These are phyloP conservation scores for Botrylloides violaceus DNA, from an alignment of 23 tunicate genomes.

Conservation along the genomic window DNA sequence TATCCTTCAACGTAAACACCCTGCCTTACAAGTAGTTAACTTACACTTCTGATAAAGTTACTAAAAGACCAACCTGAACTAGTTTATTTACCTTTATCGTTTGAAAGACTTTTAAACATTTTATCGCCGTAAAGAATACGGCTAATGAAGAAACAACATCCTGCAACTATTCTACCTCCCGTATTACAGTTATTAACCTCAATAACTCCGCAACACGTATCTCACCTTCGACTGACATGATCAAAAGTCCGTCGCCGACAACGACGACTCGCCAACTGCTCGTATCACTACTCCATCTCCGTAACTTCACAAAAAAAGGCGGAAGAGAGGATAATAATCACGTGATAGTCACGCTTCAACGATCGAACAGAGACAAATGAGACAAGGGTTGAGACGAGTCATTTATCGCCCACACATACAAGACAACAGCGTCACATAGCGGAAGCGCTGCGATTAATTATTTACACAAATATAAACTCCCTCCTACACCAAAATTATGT, in stretches of 20 bases:
- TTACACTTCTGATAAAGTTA: no score
- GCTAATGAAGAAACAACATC: no score
- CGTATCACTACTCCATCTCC: background rate
- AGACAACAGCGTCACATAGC: conserved; percentile 11
- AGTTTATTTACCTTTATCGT: no score
- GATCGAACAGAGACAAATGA: background rate
- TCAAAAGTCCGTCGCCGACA: conserved; percentile 26
- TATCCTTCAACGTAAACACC: no score
- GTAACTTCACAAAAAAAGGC: conserved; percentile 10
- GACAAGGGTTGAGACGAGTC: background rate
- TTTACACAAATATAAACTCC: background rate
- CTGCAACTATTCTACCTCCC: no score
- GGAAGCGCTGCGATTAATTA: background rate
- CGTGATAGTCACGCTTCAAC: conserved; percentile 23
- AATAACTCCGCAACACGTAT: background rate
- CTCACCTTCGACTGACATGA: background rate
- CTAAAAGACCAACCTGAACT: no score
- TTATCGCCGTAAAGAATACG: no score
- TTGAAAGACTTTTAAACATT: no score
- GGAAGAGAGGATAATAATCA: background rate
- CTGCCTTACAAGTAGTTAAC: no score
- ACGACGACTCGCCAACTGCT: conserved; percentile 13
- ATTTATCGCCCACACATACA: background rate
- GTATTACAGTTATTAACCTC: background rate
- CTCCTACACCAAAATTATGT: background rate